These are phyloP conservation scores for Luidia sarsii DNA, from an alignment of 53 echinoderm and acorn worm species.

Conservation along the genomic window DNA sequence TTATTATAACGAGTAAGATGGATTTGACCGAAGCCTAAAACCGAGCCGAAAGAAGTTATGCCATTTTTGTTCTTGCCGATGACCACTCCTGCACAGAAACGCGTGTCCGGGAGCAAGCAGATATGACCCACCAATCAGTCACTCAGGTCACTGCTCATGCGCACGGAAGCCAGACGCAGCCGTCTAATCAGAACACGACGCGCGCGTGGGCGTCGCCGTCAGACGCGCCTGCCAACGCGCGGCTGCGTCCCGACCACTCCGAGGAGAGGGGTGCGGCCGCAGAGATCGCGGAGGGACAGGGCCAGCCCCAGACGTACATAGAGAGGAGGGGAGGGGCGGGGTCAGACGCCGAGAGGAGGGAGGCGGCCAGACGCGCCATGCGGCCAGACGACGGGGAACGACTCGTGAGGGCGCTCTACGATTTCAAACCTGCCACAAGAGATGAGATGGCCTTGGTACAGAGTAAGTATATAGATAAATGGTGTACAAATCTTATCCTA, in stretches of 20 bases:
- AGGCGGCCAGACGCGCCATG: conserved; percentile 39
- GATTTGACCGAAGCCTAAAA: too few relatives aligned
- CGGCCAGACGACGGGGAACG: conserved; percentile 63
- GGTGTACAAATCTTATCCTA: too few relatives aligned
- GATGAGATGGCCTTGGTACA: conserved; percentile 66
- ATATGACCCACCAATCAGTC: neutral
- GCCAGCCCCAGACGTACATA: conserved; percentile 16
- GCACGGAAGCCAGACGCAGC: neutral
- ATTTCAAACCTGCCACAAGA: conserved; percentile 71
- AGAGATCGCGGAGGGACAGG: neutral
- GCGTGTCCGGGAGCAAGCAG: neutral
- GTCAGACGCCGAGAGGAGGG: neutral
- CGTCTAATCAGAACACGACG: neutral
- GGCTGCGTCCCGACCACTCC: neutral
- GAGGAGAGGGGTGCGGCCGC: too few relatives aligned
- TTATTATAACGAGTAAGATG: too few relatives aligned
- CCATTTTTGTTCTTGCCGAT: too few relatives aligned
- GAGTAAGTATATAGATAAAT: too few relatives aligned
- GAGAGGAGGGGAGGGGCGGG: neutral
- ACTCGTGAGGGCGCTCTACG: conserved; percentile 70
- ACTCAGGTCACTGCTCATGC: neutral
- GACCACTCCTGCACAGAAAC: too few relatives aligned
- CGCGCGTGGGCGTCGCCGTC: too few relatives aligned
- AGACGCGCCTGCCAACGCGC: too few relatives aligned
- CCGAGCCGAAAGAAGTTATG: too few relatives aligned